Evolutionary conservation across 2,113 vertebrate genomes (phyloP), one percentile per base, ranked within the genome.

Genomic region (Lipotes vexillifer): DNA sequence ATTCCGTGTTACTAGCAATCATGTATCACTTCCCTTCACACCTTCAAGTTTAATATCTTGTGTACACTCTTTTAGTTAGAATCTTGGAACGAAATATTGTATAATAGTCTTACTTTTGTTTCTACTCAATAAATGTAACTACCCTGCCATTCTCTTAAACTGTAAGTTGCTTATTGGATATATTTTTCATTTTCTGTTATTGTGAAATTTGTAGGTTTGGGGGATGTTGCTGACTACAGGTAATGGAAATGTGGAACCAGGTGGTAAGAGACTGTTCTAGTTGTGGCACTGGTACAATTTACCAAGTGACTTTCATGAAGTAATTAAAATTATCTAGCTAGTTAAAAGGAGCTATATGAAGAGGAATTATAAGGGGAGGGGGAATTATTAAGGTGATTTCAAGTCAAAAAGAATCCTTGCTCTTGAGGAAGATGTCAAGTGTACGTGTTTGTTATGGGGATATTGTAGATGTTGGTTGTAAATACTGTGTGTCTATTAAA

Each of bases 171-270:
- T 96, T 89, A 93, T 68, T 87, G 52, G 46, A 74, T 86, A 17
- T 80, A 59, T 75, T 66, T 96, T 95, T 86, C 78, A 92, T 33
- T 94, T 97, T 77, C 46, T 92, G 2, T 85, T 95, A 59, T 27
- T 92, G 38, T 96, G 78, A 71, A 66, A 61, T 85, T 41, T 77
- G 27, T 71, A 78, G 49, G 27, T 83, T 77, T 72, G 5, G n/a
- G 46, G 15, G 8, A 61, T 44, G 0, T 59, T 69, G 77, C 83
- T 93, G 55, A 69, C 82, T 80, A 25, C 0, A 55, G 77, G n/a
- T 66, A 36, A 8, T 68, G 18, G 49, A 87, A 87, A 52, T 23
- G 44, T 52, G 72, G 52, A 18, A 18, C 33, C 52, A n/a, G 25
- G 29, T 41, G 31, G 20, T 31, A 66, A 82, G 74, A 84, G 33